phyloP scores from a whole-genome alignment of 1,140 invertebrate genomes.

The Macrostomum lignano region DNA sequence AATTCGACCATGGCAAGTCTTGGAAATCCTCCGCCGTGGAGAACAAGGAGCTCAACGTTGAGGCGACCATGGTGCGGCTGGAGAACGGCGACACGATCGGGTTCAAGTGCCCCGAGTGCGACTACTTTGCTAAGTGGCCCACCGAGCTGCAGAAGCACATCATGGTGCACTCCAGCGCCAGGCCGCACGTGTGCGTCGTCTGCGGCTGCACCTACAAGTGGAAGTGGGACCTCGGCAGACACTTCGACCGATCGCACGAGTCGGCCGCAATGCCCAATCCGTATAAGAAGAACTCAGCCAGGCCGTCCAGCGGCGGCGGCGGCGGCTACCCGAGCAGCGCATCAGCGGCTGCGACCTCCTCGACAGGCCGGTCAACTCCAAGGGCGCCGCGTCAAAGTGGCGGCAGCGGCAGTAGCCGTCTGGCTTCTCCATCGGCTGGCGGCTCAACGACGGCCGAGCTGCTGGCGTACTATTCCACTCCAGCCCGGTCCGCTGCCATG shows the following conservation, averaged over 20 bases:
- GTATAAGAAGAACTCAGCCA: constrained; percentile 6
- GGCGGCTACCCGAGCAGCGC: too few relatives aligned
- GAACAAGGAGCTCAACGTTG: too few relatives aligned
- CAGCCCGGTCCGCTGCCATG: too few relatives aligned
- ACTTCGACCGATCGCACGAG: constrained; percentile 11
- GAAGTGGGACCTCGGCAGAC: constrained; percentile 26
- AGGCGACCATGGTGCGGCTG: too few relatives aligned
- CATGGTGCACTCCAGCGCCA: constrained; percentile 19
- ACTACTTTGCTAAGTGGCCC: constrained; percentile 25
- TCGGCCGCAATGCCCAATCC: constrained; percentile 4
- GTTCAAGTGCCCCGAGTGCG: constrained; percentile 19
- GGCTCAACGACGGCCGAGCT: too few relatives aligned
- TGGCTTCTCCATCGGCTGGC: too few relatives aligned
- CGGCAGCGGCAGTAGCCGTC: too few relatives aligned
- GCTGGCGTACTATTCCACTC: too few relatives aligned
- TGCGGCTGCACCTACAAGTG: constrained; percentile 26
- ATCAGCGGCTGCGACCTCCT: too few relatives aligned
- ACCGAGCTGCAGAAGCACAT: constrained; percentile 25
- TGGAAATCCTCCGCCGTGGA: constrained; percentile 2
- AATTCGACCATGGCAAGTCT: background rate
- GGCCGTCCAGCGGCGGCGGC: too few relatives aligned
- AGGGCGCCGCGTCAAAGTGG: too few relatives aligned
- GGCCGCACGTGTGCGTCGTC: constrained; percentile 23
- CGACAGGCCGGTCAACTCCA: too few relatives aligned
- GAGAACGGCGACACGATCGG: constrained; percentile 1